phyloP scores from a whole-genome alignment of 2,797 vertebrate species.

The Tapera naevia region DNA sequence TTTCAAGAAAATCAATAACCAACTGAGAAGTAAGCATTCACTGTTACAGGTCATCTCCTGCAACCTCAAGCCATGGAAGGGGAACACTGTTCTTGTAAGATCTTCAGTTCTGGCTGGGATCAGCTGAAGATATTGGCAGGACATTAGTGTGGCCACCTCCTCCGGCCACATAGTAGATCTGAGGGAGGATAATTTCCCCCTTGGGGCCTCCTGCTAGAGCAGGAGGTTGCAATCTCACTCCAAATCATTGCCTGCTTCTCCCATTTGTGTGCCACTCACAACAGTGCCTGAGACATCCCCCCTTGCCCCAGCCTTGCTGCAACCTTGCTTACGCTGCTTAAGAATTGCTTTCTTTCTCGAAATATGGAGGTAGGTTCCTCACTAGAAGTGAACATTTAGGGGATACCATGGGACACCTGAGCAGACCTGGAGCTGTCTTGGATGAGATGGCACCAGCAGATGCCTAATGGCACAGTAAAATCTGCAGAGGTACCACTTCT shows the following conservation, averaged over 20 bases:
- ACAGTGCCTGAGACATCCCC: not conserved
- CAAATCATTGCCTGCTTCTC: not conserved
- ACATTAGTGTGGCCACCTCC: not conserved
- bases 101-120: not conserved
- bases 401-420: not conserved
- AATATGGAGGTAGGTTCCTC: not conserved
- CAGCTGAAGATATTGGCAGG: not conserved
- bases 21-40: not conserved
- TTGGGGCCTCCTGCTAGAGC: not conserved
- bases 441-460: not conserved
- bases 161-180: not conserved
- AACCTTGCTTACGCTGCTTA: not conserved
- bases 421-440: not conserved
- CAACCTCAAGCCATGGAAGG: not conserved
- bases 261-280: not conserved
- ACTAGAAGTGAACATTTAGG: not conserved
- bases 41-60: not conserved
- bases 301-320: not conserved
- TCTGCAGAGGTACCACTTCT: not conserved
- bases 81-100: not conserved
- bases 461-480: not conserved
- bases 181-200: not conserved
- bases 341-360: not conserved
- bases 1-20: not conserved
- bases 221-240: not conserved